Percentiles rank a stretch among this genome's conserved stretches.
These are phyloP conservation scores for Actinemys pallida DNA, from an alignment of 2,113 vertebrate genomes.

Conservation along the genomic window DNA sequence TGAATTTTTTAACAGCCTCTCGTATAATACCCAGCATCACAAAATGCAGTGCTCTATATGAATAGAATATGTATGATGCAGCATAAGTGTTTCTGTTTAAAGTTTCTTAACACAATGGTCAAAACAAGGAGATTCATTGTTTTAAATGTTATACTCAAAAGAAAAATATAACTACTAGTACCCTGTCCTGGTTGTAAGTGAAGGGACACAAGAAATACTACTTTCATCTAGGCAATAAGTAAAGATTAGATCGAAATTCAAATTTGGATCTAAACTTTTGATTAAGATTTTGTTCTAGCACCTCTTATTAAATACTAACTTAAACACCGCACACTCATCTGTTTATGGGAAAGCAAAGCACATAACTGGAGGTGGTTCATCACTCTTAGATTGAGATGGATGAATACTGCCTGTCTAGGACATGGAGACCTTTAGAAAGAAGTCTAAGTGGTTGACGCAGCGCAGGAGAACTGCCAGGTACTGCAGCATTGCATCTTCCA, in stretches of 20 bases:
- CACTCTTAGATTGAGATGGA: constrained; percentile 69
- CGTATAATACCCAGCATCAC: not conserved
- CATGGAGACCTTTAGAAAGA: constrained; percentile 76
- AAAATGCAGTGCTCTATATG: not conserved
- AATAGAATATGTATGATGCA: not conserved
- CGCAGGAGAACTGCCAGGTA: constrained; percentile 76
- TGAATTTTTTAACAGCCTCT: not conserved
- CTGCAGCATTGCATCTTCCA: constrained; percentile 75
- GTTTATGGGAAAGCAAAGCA: constrained; percentile 55
- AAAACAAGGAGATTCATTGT: not conserved
- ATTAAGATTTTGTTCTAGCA: constrained; percentile 14
- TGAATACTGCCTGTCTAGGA: constrained; percentile 55
- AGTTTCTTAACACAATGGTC: not conserved
- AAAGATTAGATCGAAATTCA: not conserved
- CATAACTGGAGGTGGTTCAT: constrained; percentile 60
- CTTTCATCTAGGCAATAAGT: not conserved
- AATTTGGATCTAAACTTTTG: not conserved
- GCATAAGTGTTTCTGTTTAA: not conserved
- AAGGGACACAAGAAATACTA: not conserved
- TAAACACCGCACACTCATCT: constrained; percentile 65
- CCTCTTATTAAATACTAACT: constrained; percentile 8
- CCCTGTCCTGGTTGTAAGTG: not conserved
- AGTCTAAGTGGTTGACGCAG: constrained; percentile 75
- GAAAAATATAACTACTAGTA: not conserved
- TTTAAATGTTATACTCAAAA: not conserved